A percentile compares a stretch with the other conserved stretches of the same genome.
Evolutionary conservation across 2,888 invertebrate species (phyloP).

Genomic region (Diogma glabrata): DNA sequence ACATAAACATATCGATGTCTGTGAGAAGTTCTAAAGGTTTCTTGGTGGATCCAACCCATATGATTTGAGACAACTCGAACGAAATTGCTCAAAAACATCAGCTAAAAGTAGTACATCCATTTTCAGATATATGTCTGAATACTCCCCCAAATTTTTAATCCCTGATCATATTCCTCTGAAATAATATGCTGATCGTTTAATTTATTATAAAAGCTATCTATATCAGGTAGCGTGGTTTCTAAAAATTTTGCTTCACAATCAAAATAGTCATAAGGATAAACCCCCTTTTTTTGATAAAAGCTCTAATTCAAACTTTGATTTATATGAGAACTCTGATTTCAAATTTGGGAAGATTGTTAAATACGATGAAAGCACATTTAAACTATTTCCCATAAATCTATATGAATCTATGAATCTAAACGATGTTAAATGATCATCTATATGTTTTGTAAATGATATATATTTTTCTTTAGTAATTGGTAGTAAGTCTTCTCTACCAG

Average conservation of each 20-base stretch:
- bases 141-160: no score
- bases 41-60: no score
- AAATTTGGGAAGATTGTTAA: background rate
- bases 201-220: no score
- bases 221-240: background rate
- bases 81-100: no score
- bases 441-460: slow-evolving; percentile 13
- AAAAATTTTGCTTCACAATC: background rate
- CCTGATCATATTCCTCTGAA: no score
- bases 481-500: slow-evolving; percentile 8
- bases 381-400: slow-evolving; percentile 11
- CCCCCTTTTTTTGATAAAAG: background rate
- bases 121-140: no score
- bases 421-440: slow-evolving; percentile 8
- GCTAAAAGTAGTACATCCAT: no score
- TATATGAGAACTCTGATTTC: background rate
- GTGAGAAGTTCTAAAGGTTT: no score
- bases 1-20: no score
- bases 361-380: slow-evolving; percentile 9
- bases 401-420: slow-evolving; percentile 14
- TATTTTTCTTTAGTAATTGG: slow-evolving; percentile 14
- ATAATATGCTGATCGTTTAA: no score
- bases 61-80: no score
- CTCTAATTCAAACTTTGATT: background rate
- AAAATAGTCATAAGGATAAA: background rate